phyloP scores from a whole-genome alignment of 1,140 invertebrate genomes.

The Nasonia longicornis region DNA sequence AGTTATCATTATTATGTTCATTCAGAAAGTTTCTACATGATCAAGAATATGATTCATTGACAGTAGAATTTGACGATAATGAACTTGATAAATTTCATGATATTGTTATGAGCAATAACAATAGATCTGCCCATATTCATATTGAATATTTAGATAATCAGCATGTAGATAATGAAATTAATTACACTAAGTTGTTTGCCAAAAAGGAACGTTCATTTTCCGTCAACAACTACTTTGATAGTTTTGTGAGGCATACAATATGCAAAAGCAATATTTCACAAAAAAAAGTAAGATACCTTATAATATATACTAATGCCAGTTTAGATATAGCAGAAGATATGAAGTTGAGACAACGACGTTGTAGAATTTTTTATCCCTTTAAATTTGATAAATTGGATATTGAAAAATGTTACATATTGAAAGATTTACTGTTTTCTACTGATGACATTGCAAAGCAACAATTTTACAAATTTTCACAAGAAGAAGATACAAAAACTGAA shows the following conservation, averaged over 20 bases:
- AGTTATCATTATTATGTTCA: constrained; percentile 47
- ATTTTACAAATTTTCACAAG: constrained; percentile 46
- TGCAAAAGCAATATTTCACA: constrained; percentile 31
- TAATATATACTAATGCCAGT: constrained; percentile 50
- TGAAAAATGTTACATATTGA: constrained; percentile 47
- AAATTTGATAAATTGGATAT: constrained; percentile 46
- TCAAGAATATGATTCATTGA: constrained; percentile 45
- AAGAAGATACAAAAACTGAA: constrained; percentile 47
- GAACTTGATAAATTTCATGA: constrained; percentile 45
- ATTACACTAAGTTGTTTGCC: constrained; percentile 49
- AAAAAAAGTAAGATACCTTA: constrained; percentile 48
- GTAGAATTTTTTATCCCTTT: constrained; percentile 37
- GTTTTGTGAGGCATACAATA: constrained; percentile 47
- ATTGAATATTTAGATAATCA: constrained; percentile 50
- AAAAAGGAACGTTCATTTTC: constrained; percentile 42
- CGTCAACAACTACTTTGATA: constrained; percentile 48
- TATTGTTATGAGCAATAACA: constrained; percentile 48
- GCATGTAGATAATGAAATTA: constrained; percentile 46
- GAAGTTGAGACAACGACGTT: constrained; percentile 30
- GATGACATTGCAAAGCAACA: constrained; percentile 37
- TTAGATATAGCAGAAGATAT: constrained; percentile 47
- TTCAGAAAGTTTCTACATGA: constrained; percentile 45
- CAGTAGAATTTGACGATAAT: constrained; percentile 46
- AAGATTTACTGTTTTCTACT: constrained; percentile 48
- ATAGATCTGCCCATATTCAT: constrained; percentile 47